Base-by-base conservation (phyloP, 2,113 vertebrate species). In the Cheilinus undulatus region DNA sequence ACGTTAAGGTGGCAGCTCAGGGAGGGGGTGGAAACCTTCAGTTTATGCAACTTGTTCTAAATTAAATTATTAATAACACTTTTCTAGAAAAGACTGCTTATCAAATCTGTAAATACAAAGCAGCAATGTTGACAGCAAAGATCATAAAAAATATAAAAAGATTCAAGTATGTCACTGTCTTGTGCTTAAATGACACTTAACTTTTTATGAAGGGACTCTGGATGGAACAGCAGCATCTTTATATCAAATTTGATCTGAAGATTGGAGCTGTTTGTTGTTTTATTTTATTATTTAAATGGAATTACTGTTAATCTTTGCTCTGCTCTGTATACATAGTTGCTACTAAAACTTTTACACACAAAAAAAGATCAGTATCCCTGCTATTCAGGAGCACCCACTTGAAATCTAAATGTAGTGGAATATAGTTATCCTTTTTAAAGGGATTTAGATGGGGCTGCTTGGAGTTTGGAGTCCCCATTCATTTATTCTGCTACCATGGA, bases 401-500 rank as follows among this genome's bases (percentile, higher is more conserved):
- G 71, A 78, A 87, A 86, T 88, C 82, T 69, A 68, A 80, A 88
- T 79, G 75, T 62, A 78, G 62, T 50, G 64, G 72, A 73, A 84
- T 52, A 48, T 79, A 64, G 72, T 82, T 71, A 85, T 80, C 42
- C 67, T 82, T 42, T 88, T 84, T 73, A 79, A 80, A 72, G 64
- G 54, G 78, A 63, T 88, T 83, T 73, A 78, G 79, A 88, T 83
- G 76, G 58, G 76, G 88, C 63, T 42, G 49, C 84, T 80, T 84
- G 68, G 73, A 80, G 52, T 76, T 45, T 64, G 75, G 78, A 28
- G 52, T 76, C 70, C 76, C 70, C 78, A 68, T 82, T 91, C 71
- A 84, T 83, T 88, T 82, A 79, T 83, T 85, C 88, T 76, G 78
- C 69, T 80, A 62, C 74, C 84, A 71, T 42, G 7, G 63, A 60